Evolutionary conservation across 1,140 invertebrate species (phyloP), one percentile per base, ranked within the genome.

Genomic region (Paralvinella palmiformis): DNA sequence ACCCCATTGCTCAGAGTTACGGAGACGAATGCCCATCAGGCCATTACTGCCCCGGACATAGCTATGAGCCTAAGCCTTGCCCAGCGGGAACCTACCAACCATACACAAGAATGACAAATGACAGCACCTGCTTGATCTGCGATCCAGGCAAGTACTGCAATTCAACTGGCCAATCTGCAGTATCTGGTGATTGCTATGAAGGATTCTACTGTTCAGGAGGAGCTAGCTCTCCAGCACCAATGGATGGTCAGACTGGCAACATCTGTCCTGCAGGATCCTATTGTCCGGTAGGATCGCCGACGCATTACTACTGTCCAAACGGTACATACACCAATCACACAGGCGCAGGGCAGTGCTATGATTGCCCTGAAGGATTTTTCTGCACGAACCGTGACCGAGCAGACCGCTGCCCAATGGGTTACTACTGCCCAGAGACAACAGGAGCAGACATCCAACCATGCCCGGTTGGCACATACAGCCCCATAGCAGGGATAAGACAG

Each of bases 261-360:
- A 78, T 77, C 32, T 79, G 77, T 58, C 73, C 71, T 32, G 68
- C 57, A 6, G 76, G 75, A 0, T 67, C 72, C 58, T 76, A 68
- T 65, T 78, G 76, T 72, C 70, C 72, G 3, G 69, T 22, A 20
- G 73, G 73, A 1, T 76, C 75, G 10, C 52, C 69, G 13, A 66
- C 69, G 15, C 74, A 76, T 58, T 60, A 69, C 15, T 71, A 62
- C 68, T 79, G 77, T 68, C 68, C 73, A 13, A 79, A 79, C 63
- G 74, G 73, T 13, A 79, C 77, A 24, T 79, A 73, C 67, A 75
- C 71, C 10, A 76, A 77, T 59, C 72, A 75, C 67, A 72, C 75
- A 15, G 77, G 77, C 7, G 70, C 75, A 3, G 64, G 68, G 2
- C 37, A 29, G 3, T 79, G 77, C 62, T 74, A 76, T 31, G 69